These are phyloP conservation scores for Psittacus erithacus DNA, from an alignment of 2,113 vertebrate genomes.

Conservation along the genomic window DNA sequence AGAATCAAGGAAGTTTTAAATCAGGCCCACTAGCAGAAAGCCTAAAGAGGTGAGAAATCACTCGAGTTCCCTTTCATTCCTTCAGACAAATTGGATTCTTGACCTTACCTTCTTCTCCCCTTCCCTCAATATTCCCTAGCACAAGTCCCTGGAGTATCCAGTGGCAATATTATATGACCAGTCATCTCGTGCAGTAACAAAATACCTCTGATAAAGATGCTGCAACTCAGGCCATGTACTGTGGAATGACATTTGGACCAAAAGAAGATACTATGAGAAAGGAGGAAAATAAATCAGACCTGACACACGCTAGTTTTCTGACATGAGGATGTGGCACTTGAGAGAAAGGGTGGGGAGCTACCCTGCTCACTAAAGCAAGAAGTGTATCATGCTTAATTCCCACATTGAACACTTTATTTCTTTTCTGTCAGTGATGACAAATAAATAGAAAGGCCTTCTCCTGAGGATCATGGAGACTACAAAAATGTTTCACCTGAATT, in stretches of 20 bases:
- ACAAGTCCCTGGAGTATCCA: slow-evolving; percentile 54
- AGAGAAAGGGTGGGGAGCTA: not conserved
- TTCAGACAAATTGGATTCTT: slow-evolving; percentile 3
- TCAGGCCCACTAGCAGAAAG: not conserved
- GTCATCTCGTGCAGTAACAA: slow-evolving; percentile 6
- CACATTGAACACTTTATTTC: not conserved
- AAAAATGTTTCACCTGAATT: not conserved
- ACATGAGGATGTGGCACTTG: not conserved
- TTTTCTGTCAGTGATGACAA: not conserved
- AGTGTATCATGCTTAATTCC: not conserved
- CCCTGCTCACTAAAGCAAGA: not conserved
- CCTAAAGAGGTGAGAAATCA: not conserved
- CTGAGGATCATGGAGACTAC: not conserved
- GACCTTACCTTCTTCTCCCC: not conserved
- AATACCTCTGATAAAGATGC: not conserved
- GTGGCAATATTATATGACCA: slow-evolving; percentile 64
- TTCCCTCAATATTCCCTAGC: not conserved
- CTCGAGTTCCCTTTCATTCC: not conserved
- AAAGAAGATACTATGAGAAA: not conserved
- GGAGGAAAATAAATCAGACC: slow-evolving; percentile 1
- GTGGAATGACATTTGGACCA: not conserved
- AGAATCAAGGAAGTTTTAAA: not conserved
- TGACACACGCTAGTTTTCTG: not conserved
- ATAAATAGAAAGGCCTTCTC: not conserved
- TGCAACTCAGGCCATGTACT: not conserved